phyloP scores from a whole-genome alignment of 2,797 vertebrate species.

The Lycodopsis pacificus region DNA sequence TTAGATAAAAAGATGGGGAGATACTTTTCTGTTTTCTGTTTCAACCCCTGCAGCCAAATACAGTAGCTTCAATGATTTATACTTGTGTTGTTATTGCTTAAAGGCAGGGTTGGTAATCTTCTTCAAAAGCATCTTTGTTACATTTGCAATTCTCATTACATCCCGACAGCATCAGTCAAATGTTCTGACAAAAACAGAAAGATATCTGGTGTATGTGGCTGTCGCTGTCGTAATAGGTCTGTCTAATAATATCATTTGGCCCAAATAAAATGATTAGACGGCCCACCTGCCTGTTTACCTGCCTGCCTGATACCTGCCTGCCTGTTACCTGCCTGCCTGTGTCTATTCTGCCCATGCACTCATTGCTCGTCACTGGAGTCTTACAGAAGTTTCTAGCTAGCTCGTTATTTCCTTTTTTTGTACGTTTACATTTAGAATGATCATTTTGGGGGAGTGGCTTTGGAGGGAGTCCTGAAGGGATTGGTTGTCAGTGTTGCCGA shows the following conservation, averaged over 20 bases:
- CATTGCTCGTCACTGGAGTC: not conserved
- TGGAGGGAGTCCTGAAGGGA: not conserved
- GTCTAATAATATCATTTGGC: not conserved
- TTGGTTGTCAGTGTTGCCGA: not conserved
- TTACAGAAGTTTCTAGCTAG: not conserved
- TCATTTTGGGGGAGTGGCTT: not conserved
- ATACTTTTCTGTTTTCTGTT: not conserved
- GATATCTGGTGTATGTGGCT: not conserved
- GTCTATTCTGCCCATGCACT: not conserved
- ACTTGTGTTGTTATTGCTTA: not conserved
- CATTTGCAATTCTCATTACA: not conserved
- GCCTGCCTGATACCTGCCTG: too few species aligned
- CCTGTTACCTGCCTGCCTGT: too few species aligned
- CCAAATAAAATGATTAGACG: not conserved
- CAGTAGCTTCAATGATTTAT: not conserved
- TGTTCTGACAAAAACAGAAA: not conserved
- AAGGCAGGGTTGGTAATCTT: not conserved
- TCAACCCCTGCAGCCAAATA: not conserved
- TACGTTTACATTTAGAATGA: not conserved
- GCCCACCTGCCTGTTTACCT: not conserved
- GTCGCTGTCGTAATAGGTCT: not conserved
- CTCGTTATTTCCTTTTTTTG: not conserved
- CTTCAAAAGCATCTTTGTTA: not conserved
- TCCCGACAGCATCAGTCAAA: not conserved
- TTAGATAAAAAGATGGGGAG: conserved; percentile 21